Evolutionary conservation across 2,113 vertebrate genomes (phyloP).

Genomic region (Pachycephala philippinensis): DNA sequence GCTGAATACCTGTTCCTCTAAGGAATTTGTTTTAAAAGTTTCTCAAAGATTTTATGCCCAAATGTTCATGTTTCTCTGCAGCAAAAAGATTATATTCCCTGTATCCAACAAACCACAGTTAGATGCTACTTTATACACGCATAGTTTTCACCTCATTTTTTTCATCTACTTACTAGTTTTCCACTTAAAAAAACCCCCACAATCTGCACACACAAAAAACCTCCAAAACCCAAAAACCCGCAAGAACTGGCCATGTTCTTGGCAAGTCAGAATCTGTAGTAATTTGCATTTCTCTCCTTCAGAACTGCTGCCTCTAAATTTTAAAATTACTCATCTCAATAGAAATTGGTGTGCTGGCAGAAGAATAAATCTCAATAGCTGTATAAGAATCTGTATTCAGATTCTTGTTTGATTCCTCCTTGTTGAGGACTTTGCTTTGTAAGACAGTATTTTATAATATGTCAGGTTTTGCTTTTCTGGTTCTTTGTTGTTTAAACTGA

Average conservation of each 20-base stretch:
- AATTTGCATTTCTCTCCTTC: neutral
- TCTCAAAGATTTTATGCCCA: neutral
- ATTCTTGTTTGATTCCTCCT: no score
- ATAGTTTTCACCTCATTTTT: neutral
- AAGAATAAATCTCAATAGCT: neutral
- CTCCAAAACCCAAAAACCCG: accelerated
- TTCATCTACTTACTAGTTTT: neutral
- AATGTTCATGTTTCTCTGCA: neutral
- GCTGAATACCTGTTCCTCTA: neutral
- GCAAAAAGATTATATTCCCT: neutral
- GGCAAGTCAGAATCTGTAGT: neutral
- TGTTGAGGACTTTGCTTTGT: slow-evolving; percentile 27
- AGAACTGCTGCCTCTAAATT: neutral
- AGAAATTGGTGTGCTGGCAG: neutral
- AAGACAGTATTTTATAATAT: neutral
- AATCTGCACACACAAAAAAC: neutral
- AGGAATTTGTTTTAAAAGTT: neutral
- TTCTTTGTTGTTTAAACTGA: slow-evolving; percentile 29
- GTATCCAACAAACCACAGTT: neutral
- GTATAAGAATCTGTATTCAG: neutral
- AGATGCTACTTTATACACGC: neutral
- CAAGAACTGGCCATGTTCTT: neutral
- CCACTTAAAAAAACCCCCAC: accelerated
- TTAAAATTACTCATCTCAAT: neutral
- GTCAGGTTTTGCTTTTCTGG: neutral